These are phyloP conservation scores for Aulostomus chinensis DNA, from an alignment of 2,797 vertebrate species.

Conservation along the genomic window DNA sequence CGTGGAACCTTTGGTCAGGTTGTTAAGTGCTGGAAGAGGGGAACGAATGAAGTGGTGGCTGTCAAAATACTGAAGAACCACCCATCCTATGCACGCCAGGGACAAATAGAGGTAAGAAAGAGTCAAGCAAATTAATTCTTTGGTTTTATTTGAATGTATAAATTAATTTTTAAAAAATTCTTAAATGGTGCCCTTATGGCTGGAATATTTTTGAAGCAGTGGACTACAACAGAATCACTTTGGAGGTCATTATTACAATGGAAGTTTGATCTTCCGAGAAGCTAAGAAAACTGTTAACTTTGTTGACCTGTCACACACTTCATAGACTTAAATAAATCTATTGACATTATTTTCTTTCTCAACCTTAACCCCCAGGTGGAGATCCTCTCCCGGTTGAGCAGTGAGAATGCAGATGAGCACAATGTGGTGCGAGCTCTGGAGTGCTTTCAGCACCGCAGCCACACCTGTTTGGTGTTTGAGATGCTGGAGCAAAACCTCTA, in stretches of 20 bases:
- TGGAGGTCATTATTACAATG: no score
- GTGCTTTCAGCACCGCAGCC: constrained; percentile 95
- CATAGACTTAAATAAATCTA: not conserved
- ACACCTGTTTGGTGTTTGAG: constrained; percentile 97
- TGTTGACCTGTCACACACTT: no score
- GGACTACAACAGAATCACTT: not conserved
- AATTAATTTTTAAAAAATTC: not conserved
- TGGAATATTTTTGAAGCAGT: not conserved
- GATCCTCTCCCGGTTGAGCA: constrained; percentile 92
- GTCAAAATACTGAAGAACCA: constrained; percentile 98
- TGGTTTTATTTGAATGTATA: not conserved
- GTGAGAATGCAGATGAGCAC: constrained; percentile 93
- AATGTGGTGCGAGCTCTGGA: constrained; percentile 95
- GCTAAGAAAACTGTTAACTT: no score
- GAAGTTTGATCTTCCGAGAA: not conserved
- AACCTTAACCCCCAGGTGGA: constrained; percentile 62
- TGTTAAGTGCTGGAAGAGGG: constrained; percentile 97
- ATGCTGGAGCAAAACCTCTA: constrained; percentile 99
- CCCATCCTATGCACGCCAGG: constrained; percentile 95
- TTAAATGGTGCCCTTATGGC: not conserved
- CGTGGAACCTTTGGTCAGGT: constrained; percentile 97
- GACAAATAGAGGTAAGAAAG: constrained; percentile 91
- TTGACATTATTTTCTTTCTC: not conserved
- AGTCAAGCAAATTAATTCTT: not conserved
- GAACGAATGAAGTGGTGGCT: constrained; percentile 93